Percentiles rank a stretch among this genome's conserved stretches.
Evolutionary conservation across 2,797 vertebrate species (phyloP).

Genomic region (Crocidura indochinensis): DNA sequence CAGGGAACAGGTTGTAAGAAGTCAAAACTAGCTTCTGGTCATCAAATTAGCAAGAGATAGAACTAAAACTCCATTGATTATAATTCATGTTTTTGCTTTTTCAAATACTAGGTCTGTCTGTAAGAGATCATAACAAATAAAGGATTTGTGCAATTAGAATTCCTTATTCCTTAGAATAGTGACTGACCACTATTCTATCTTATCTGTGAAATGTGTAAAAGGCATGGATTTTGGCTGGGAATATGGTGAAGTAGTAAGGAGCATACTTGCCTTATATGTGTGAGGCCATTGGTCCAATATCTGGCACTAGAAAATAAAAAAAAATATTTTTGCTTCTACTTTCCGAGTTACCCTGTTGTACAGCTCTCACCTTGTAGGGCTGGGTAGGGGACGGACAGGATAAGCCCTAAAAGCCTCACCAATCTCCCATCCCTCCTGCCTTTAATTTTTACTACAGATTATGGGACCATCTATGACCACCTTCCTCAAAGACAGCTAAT

Average conservation of each 20-base stretch:
- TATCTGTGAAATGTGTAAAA: conserved; percentile 33
- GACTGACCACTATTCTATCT: not conserved
- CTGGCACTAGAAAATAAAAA: too few species aligned
- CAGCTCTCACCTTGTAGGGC: not conserved
- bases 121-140: not conserved
- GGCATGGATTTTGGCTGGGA: not conserved
- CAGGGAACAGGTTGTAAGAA: conserved; percentile 24
- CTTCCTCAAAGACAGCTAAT: conserved; percentile 45
- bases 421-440: not conserved
- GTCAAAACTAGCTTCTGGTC: not conserved
- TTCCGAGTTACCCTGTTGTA: not conserved
- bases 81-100: conserved; percentile 24
- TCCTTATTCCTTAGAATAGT: not conserved
- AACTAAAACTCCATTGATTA: conserved; percentile 11
- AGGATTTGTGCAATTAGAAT: not conserved
- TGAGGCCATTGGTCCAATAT: too few species aligned
- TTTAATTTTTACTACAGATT: not conserved
- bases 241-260: not conserved
- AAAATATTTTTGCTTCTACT: not conserved
- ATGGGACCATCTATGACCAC: not conserved
- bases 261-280: too few species aligned
- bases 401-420: not conserved
- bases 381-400: not conserved
- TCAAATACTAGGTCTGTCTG: not conserved
- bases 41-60: conserved; percentile 1